Evolutionary conservation across 2,797 vertebrate species (phyloP).

Genomic region (Hyperoplus immaculatus): DNA sequence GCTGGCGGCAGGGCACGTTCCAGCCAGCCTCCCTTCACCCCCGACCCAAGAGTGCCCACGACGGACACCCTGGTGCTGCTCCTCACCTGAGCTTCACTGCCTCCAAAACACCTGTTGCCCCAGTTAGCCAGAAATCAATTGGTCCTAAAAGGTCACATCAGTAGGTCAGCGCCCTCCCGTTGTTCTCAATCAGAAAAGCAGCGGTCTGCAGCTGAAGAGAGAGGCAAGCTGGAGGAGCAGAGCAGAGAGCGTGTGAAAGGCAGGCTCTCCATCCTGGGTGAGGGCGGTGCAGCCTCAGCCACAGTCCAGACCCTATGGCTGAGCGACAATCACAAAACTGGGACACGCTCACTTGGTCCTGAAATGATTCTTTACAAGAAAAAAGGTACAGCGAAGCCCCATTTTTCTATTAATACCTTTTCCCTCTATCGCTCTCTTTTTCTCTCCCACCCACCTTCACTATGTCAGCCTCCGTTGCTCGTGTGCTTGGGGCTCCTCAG

Average conservation of each 20-base stretch:
- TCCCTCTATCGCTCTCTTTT: conserved; percentile 40
- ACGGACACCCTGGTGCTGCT: conserved; percentile 66
- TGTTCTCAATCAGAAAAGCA: conserved; percentile 61
- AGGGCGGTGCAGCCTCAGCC: conserved; percentile 73
- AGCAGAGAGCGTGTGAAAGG: conserved; percentile 50
- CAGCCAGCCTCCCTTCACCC: conserved; percentile 80
- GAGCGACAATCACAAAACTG: conserved; percentile 82
- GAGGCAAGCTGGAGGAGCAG: conserved; percentile 41
- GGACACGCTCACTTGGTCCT: conserved; percentile 86
- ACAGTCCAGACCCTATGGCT: conserved; percentile 72
- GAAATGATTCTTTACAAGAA: conserved; percentile 86
- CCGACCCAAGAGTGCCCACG: conserved; percentile 60
- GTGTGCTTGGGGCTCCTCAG: conserved; percentile 84
- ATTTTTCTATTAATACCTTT: conserved; percentile 91
- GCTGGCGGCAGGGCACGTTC: conserved; percentile 80
- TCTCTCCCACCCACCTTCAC: conserved; percentile 58
- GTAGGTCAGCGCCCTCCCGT: conserved; percentile 45
- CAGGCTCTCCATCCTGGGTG: conserved; percentile 73
- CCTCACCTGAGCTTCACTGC: conserved; percentile 58
- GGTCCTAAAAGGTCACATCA: conserved; percentile 71
- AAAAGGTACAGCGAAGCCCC: conserved; percentile 89
- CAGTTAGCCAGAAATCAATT: conserved; percentile 32
- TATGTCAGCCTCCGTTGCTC: conserved; percentile 74
- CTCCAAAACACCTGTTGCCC: conserved; percentile 44
- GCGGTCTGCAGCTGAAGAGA: conserved; percentile 26